Base-by-base conservation (phyloP, 37 sponge, comb jelly and placozoan species). In the Haliclona indistincta region DNA sequence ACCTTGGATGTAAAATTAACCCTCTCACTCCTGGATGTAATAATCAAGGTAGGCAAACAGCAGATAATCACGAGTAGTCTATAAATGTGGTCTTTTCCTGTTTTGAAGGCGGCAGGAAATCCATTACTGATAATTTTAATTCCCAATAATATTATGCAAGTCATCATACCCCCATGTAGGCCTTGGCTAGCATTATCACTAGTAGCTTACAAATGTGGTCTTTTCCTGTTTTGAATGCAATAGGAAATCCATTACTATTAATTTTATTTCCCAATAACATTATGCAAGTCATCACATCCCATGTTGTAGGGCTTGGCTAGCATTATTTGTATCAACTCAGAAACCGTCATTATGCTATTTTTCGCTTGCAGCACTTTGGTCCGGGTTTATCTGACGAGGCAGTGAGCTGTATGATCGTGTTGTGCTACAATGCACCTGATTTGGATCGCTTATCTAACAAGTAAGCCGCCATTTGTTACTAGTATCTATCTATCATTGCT, bases 41-140 rank as follows among this genome's bases (percentile, higher is more conserved):
- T 89, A 1, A 39, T 84, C 44, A 95, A 93, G 87, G 94, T 89
- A 8, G 10, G 82, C 25, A n/a, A n/a, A 4, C n/a, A 4, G 23
- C 60, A 58, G 60, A 58, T 40, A 39, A 66, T 40, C 37, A 66
- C n/a, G 39, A n/a, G n/a, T n/a, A n/a, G n/a, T 70, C 33, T 38
- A 30, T 64, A 26, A 55, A 26, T 43, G 28, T 49, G 13, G n/a
- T 32, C 35, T 70, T 39, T 32, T 60, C 65, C 22, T 58, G 17
- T 58, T 26, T 58, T 30, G 10, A 2, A 49, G 3, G 19, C 22
- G 4, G 49, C 49, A 43, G 2, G 6, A 3, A 22, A 22, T 69
- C 22, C 62, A 60, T 10, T 20, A 60, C 25, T n/a, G 10, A 28
- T 23, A 20, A 60, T 20, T 20, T 60, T 47, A 3, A 20, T 4